Conservation (phyloP, 2,113 vertebrate genomes). For the Neolamprologus tretocephalus region DNA sequence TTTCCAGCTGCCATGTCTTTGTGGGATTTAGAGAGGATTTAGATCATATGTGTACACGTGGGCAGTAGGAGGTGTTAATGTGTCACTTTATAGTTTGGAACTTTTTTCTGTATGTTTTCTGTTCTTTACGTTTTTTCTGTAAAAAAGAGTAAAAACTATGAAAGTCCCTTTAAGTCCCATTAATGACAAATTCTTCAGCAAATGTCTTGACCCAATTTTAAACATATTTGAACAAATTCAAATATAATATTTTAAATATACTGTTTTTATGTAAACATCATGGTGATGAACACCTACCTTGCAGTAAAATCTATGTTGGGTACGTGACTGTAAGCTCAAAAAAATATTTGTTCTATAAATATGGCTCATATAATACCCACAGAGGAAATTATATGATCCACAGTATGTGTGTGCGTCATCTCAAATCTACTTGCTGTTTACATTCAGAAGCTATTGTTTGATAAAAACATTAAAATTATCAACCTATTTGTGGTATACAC, state of each 20-base stretch:
- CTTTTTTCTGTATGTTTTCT: background rate
- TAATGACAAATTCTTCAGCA: background rate
- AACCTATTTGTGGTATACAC: background rate
- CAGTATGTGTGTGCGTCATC: background rate
- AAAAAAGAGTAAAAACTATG: background rate
- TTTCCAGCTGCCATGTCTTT: background rate
- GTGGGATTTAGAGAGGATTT: background rate
- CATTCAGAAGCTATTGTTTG: background rate
- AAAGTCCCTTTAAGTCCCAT: background rate
- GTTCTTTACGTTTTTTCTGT: background rate
- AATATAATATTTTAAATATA: background rate
- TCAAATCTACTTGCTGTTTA: background rate
- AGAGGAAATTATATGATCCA: background rate
- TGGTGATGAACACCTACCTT: background rate
- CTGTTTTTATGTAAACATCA: background rate
- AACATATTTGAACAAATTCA: background rate
- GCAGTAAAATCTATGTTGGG: background rate
- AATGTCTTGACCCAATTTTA: background rate
- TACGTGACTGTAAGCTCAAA: background rate
- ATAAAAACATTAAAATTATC: background rate
- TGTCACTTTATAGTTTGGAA: background rate
- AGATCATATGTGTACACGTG: background rate
- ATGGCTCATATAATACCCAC: background rate
- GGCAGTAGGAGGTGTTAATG: background rate
- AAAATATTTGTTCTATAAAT: background rate